Conservation (phyloP, 2,113 vertebrate genomes). For the Galemys pyrenaicus region DNA sequence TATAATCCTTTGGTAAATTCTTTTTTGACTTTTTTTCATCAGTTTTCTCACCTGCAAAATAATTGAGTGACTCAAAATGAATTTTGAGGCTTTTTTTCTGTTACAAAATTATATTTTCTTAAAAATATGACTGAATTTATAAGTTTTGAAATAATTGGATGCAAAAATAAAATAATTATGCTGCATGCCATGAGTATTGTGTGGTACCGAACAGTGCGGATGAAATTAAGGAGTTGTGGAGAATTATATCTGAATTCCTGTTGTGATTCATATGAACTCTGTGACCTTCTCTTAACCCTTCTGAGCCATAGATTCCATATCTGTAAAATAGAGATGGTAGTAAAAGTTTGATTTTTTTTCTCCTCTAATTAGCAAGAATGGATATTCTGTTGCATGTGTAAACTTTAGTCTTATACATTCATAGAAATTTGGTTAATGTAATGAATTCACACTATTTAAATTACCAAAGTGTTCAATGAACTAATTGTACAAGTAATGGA, state of each 20-base stretch:
- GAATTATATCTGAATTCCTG: conserved; percentile 7
- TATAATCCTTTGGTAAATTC: not conserved
- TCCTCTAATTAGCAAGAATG: not conserved
- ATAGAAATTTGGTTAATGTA: not conserved
- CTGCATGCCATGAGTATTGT: not conserved
- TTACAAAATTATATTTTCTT: not conserved
- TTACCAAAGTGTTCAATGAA: not conserved
- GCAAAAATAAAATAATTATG: conserved; percentile 11
- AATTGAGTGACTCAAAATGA: not conserved
- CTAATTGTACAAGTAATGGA: not conserved
- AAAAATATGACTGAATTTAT: not conserved
- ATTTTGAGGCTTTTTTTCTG: not conserved
- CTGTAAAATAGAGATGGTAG: not conserved
- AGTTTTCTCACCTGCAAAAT: conserved; percentile 20
- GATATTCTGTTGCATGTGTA: not conserved
- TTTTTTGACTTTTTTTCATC: not conserved
- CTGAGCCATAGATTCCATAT: not conserved
- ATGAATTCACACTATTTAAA: conserved; percentile 21
- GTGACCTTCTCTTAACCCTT: not conserved
- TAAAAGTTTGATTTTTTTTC: not conserved
- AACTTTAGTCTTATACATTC: not conserved
- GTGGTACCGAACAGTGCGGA: not conserved
- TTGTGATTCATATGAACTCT: not conserved
- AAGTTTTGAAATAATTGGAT: not conserved
- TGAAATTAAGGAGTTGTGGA: not conserved